Evolutionary conservation across 2,113 vertebrate genomes (phyloP), one percentile per base, ranked within the genome.

Genomic region (Chamaea fasciata): DNA sequence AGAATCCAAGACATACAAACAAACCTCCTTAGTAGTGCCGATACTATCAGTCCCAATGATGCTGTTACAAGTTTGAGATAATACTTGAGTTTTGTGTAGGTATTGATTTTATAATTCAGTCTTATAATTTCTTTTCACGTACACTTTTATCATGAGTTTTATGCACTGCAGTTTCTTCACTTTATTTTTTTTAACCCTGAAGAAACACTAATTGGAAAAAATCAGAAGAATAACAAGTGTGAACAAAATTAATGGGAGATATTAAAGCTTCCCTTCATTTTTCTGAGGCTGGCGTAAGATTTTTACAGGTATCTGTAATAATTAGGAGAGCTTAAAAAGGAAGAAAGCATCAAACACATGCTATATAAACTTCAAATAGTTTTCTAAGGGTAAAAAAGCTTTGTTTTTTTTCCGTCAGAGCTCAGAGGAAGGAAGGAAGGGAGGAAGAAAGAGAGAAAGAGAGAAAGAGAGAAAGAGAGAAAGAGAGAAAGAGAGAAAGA

Each of bases 401-500:
- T 11, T 3, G 17, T 7, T 1, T 22, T 79, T 31, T 83, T 50
- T 13, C 3, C 3, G 18, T 19, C 27, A 71, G 30, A 39, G 7
- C 63, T 69, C 27, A 68, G 6, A 26, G 12, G 3, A 26, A 39
- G 5, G 2, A 11, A 55, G 15, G 5, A 14, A 64, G 17, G 6
- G 15, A 31, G 10, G 3, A 23, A 20, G 17, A 39, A 10, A 8
- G 3, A 22, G 18, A 17, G 7, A 2, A 11, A 12, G 11, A 3
- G 5, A 20, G 9, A 17, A 16, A 16, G 3, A 28, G 30, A 24
- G 2, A 4, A 2, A 5, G 6, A 13, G 18, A 4, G 23, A 13
- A 3, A 7, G 18, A 28, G 21, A 2, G 33, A 4, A 10, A 7
- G 16, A 8, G 2, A 6, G 8, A 13, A 14, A 4, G 23, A 12